Evolutionary conservation across 2,888 invertebrate genomes (phyloP).

Genomic region (Synanthedon formicaeformis): DNA sequence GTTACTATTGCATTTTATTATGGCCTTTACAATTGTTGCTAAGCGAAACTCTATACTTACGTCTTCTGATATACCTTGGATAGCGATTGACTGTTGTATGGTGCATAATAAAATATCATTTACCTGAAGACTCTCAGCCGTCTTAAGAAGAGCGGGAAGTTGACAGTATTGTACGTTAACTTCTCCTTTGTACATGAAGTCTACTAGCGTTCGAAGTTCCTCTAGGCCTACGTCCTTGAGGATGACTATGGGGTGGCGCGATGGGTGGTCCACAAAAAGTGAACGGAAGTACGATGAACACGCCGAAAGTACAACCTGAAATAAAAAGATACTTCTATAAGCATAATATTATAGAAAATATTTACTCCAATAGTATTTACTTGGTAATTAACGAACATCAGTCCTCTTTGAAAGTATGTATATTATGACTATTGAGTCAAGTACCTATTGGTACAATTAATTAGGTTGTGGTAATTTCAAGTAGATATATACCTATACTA

Average conservation of each 20-base stretch:
- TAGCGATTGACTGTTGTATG: too few species aligned
- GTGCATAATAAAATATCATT: not conserved
- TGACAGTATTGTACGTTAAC: constrained; percentile 95
- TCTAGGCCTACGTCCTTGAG: constrained; percentile 93
- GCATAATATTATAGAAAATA: too few species aligned
- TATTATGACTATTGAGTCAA: too few species aligned
- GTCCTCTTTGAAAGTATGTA: too few species aligned
- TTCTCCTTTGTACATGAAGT: constrained; percentile 97
- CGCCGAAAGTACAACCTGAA: constrained; percentile 91
- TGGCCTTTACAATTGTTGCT: too few species aligned
- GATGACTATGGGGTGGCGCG: constrained; percentile 93
- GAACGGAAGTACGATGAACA: constrained; percentile 96
- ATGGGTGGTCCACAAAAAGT: constrained; percentile 92
- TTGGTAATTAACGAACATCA: too few species aligned
- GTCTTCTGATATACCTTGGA: too few species aligned
- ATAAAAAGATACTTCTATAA: constrained; percentile 7
- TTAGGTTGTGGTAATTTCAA: too few species aligned
- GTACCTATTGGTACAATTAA: too few species aligned
- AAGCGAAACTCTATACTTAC: too few species aligned
- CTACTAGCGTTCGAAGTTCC: constrained; percentile 90
- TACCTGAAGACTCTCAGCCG: constrained; percentile 91
- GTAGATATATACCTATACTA: not conserved
- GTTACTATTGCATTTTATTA: too few species aligned
- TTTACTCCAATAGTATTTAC: too few species aligned
- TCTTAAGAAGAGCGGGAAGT: constrained; percentile 89